phyloP scores from a whole-genome alignment of 2,113 vertebrate species.

The Lagenorhynchus albirostris region DNA sequence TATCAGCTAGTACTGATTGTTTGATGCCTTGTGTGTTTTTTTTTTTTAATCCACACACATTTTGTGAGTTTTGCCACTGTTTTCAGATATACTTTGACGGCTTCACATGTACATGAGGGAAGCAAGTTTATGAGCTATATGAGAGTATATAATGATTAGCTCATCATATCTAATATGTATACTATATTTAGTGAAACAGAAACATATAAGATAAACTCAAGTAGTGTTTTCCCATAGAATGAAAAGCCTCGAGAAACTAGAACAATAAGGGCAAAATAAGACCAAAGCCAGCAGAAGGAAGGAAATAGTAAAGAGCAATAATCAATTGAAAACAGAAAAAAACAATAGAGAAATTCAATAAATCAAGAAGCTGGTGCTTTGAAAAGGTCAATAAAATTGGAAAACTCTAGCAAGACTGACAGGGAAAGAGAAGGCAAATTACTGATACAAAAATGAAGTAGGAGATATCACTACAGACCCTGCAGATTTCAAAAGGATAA shows the following conservation, averaged over 20 bases:
- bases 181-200: neutral
- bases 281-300: neutral
- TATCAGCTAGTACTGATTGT: neutral
- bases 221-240: neutral
- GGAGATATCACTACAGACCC: neutral
- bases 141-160: neutral
- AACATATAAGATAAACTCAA: neutral
- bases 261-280: conserved; percentile 5
- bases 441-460: neutral
- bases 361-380: neutral
- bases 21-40: neutral
- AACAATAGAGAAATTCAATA: neutral
- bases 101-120: neutral
- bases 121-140: neutral
- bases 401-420: neutral
- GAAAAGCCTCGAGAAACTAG: neutral
- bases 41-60: neutral
- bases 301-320: neutral
- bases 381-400: neutral
- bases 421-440: neutral
- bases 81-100: neutral
- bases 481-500: neutral
- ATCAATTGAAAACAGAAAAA: neutral
- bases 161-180: neutral
- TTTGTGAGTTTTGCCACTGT: conserved; percentile 27